Percentiles rank a stretch among this genome's conserved stretches.
phyloP scores from a whole-genome alignment of 2,797 vertebrate genomes.

The Mormyrus proboscirostris region DNA sequence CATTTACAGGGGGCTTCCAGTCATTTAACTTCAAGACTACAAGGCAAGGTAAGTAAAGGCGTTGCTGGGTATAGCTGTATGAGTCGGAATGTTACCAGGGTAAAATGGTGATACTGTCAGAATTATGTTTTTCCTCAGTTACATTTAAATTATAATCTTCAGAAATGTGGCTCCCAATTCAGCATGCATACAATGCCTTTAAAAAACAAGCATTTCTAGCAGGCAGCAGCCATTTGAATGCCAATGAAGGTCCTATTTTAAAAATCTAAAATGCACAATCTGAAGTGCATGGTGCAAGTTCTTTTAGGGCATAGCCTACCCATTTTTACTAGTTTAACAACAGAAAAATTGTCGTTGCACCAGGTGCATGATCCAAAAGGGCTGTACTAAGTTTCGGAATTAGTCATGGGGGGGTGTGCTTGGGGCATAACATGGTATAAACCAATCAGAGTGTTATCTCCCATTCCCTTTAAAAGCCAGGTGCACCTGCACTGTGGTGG shows the following conservation, averaged over 20 bases:
- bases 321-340: background rate
- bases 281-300: background rate
- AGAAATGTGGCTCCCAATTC: background rate
- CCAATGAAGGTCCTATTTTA: background rate
- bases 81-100: background rate
- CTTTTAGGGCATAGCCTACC: background rate
- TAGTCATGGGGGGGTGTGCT: background rate
- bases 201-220: background rate
- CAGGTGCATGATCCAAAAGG: background rate
- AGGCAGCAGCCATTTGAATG: background rate
- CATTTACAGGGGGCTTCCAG: constrained; percentile 90
- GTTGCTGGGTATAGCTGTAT: background rate
- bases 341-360: background rate
- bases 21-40: constrained; percentile 96
- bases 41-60: constrained; percentile 75
- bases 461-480: background rate
- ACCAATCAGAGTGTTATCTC: background rate
- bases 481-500: background rate
- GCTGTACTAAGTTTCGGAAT: background rate
- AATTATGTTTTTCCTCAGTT: background rate
- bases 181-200: background rate
- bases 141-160: background rate
- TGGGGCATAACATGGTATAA: background rate
- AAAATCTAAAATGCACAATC: background rate
- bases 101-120: background rate